These are phyloP conservation scores for Rhaphigaster nebulosa DNA, from an alignment of 2,888 invertebrate species.

Conservation along the genomic window DNA sequence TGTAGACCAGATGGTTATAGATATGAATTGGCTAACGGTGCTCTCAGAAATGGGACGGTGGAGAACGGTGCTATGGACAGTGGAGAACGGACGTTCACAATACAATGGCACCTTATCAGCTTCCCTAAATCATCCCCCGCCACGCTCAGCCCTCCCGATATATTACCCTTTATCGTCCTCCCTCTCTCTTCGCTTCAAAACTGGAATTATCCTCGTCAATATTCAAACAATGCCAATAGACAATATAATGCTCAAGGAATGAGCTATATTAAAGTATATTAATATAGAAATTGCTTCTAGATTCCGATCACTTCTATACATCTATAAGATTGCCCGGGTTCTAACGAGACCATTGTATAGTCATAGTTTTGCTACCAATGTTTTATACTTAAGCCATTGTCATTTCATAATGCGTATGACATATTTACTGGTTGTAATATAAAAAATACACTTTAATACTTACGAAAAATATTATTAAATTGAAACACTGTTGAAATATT, in stretches of 20 bases:
- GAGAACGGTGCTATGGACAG: neutral
- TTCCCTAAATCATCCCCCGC: conserved; percentile 31
- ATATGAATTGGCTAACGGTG: neutral
- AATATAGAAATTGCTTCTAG: too few relatives aligned
- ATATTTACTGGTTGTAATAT: too few relatives aligned
- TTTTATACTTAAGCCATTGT: too few relatives aligned
- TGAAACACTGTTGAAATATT: too few relatives aligned
- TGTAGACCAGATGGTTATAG: too few relatives aligned
- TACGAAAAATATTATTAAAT: too few relatives aligned
- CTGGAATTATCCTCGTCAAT: conserved; percentile 14
- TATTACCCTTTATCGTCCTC: neutral
- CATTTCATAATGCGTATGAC: too few relatives aligned
- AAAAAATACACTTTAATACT: too few relatives aligned
- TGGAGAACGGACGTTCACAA: neutral
- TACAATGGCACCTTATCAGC: conserved; percentile 36
- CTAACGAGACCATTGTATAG: too few relatives aligned
- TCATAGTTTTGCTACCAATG: too few relatives aligned
- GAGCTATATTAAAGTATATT: neutral
- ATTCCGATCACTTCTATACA: too few relatives aligned
- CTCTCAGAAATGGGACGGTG: neutral
- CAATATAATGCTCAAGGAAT: neutral
- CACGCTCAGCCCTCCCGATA: conserved; percentile 21
- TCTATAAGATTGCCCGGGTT: too few relatives aligned
- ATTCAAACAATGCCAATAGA: neutral
- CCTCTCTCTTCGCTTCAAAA: neutral